These are phyloP conservation scores for Morpho helenor DNA, from an alignment of 2,888 invertebrate genomes.

Conservation along the genomic window DNA sequence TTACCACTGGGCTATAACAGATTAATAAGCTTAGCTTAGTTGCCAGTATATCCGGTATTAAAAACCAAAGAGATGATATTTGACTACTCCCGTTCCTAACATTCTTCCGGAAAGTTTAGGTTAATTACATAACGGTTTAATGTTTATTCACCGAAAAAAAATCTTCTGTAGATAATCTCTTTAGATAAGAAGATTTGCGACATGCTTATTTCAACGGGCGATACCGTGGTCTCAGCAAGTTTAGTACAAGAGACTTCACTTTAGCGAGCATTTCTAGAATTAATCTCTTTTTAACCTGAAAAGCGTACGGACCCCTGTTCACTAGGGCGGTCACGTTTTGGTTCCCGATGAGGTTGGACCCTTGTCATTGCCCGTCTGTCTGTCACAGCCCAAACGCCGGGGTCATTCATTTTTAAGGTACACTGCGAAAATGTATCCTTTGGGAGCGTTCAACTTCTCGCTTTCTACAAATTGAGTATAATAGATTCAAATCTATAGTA, in stretches of 20 bases:
- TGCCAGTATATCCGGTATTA: no score
- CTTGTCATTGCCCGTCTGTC: slow-evolving; percentile 39
- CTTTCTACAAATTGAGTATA: slow-evolving; percentile 19
- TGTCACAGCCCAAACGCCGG: slow-evolving; percentile 31
- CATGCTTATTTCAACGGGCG: neutral
- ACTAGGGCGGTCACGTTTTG: slow-evolving; percentile 29
- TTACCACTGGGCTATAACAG: no score
- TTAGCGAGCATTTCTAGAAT: slow-evolving; percentile 14
- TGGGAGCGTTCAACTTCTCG: slow-evolving; percentile 23
- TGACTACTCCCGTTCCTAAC: no score
- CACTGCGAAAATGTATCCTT: slow-evolving; percentile 30
- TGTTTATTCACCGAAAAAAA: no score
- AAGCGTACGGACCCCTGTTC: slow-evolving; percentile 25
- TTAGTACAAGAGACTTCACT: neutral
- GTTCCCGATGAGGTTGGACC: slow-evolving; percentile 31
- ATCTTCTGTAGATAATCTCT: no score
- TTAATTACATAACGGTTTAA: no score
- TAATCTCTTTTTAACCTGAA: slow-evolving; percentile 20
- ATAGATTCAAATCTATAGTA: slow-evolving; percentile 1
- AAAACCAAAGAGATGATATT: no score
- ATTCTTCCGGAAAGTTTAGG: no score
- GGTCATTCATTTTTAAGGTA: slow-evolving; percentile 31
- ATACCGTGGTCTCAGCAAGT: neutral
- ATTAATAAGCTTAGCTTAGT: no score
- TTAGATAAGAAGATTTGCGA: no score